Conservation (phyloP, 2,797 vertebrate genomes). For the Mycteria americana region DNA sequence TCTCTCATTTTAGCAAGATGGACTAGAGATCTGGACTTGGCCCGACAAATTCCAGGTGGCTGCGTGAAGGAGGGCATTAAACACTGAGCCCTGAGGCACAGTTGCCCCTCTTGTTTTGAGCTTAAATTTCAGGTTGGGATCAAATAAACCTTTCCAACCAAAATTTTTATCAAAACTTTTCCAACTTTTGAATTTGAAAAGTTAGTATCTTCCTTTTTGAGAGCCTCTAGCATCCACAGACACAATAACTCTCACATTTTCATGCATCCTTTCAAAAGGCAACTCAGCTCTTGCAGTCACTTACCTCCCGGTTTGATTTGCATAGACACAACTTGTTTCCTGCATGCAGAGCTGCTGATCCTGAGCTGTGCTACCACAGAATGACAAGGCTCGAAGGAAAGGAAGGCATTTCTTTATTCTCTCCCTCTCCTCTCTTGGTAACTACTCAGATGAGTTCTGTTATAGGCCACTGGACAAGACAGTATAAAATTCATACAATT, state of each 20-base stretch:
- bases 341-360: neutral
- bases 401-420: neutral
- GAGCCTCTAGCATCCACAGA: neutral
- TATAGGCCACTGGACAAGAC: neutral
- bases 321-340: neutral
- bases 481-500: neutral
- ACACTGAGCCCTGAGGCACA: neutral
- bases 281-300: neutral
- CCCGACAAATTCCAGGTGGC: neutral
- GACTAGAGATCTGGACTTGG: neutral
- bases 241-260: neutral
- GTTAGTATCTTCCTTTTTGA: neutral
- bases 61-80: neutral
- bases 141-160: neutral
- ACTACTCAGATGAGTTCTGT: neutral
- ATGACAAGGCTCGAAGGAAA: neutral
- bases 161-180: neutral
- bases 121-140: neutral
- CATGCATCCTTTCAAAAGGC: fast-evolving
- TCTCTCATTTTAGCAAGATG: neutral
- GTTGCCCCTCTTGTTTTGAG: neutral
- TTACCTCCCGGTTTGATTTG: neutral
- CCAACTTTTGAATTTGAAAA: neutral
- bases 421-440: neutral
- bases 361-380: neutral